A percentile compares a stretch with the other conserved stretches of the same genome.
Conservation (phyloP, 2,888 invertebrate genomes). For the Helicoverpa assulta region DNA sequence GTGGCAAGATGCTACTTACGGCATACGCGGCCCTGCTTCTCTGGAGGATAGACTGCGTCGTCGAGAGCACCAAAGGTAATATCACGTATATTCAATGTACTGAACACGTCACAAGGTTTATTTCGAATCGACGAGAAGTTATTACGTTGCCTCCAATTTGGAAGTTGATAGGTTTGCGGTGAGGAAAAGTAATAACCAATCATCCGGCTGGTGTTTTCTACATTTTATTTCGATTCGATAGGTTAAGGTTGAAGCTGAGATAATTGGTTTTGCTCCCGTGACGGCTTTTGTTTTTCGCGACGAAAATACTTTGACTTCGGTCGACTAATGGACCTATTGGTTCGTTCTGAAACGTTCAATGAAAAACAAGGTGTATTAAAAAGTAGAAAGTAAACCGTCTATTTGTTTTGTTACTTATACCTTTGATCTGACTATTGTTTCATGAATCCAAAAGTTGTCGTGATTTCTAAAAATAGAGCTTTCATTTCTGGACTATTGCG, state of each 20-base stretch:
- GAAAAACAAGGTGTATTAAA: constrained; percentile 19
- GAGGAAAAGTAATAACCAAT: constrained; percentile 61
- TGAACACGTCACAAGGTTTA: constrained; percentile 49
- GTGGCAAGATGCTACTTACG: constrained; percentile 84
- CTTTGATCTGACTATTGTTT: too few relatives aligned
- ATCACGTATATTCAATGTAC: constrained; percentile 57
- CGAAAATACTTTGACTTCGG: constrained; percentile 40
- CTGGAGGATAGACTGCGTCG: constrained; percentile 85
- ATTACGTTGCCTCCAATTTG: constrained; percentile 57
- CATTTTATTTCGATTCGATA: constrained; percentile 59
- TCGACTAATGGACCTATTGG: constrained; percentile 53
- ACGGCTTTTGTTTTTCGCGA: constrained; percentile 58
- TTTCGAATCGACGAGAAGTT: constrained; percentile 52
- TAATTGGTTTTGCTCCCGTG: constrained; percentile 60
- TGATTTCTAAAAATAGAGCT: too few relatives aligned
- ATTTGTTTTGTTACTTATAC: constrained; percentile 8
- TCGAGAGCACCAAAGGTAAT: constrained; percentile 87
- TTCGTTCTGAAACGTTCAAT: constrained; percentile 26
- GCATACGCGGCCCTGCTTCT: constrained; percentile 82
- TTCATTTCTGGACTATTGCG: too few relatives aligned
- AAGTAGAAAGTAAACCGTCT: constrained; percentile 11
- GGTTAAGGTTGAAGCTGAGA: constrained; percentile 53
- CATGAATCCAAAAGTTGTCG: too few relatives aligned
- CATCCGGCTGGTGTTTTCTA: constrained; percentile 55
- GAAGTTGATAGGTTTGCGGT: constrained; percentile 56